A percentile compares a stretch with the other conserved stretches of the same genome.
Conservation (phyloP, 2,797 vertebrate species). For the Sebastes taczanowskii region DNA sequence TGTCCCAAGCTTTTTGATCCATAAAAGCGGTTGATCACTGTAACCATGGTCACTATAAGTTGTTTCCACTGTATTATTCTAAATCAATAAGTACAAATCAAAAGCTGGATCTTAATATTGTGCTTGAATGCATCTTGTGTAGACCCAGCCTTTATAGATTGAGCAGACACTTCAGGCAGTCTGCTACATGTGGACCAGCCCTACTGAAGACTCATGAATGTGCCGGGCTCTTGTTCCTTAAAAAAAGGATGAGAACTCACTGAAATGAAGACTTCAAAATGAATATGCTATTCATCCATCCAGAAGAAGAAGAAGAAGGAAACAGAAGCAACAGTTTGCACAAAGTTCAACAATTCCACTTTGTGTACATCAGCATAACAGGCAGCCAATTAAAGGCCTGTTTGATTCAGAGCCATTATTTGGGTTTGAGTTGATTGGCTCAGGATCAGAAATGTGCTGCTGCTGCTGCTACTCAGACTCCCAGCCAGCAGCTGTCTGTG, state of each 20-base stretch:
- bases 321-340: not conserved
- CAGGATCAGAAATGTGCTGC: slow-evolving; percentile 9
- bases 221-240: not conserved
- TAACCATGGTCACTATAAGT: too few species aligned
- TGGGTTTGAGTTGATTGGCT: slow-evolving; percentile 42
- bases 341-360: not conserved
- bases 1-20: too few species aligned
- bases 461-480: slow-evolving; percentile 13
- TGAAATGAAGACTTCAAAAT: not conserved
- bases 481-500: slow-evolving; percentile 30
- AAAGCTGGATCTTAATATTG: not conserved
- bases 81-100: not conserved
- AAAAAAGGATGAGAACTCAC: not conserved
- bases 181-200: not conserved
- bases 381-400: slow-evolving; percentile 6
- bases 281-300: not conserved
- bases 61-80: too few species aligned
- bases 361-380: not conserved
- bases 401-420: slow-evolving; percentile 20
- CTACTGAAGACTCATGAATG: not conserved
- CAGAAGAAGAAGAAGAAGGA: not conserved
- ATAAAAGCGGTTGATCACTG: too few species aligned
- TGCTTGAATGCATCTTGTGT: not conserved
- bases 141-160: not conserved
- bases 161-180: not conserved